Base-by-base conservation (phyloP, 1,140 invertebrate genomes). In the Monomorium pharaonis region DNA sequence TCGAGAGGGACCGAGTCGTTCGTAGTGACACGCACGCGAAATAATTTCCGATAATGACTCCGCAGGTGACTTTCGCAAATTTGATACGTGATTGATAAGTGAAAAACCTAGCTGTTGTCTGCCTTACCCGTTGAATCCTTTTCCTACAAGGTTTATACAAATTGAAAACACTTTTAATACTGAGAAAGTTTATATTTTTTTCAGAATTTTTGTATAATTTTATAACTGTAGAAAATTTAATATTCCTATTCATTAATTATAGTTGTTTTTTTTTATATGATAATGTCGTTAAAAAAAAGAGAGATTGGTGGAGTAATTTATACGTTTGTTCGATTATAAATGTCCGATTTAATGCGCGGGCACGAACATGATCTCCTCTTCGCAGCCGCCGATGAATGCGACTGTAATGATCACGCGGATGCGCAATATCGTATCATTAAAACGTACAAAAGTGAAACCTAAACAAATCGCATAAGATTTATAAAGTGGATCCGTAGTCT, bases 341-440 rank as follows among this genome's bases (percentile, higher is more conserved):
- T 72, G 60, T 33, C 14, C 65, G 65, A 56, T 72, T 81, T 72
- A 72, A 81, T 51, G 63, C 21, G 30, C 33, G 18, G 51, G 30
- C 27, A 14, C 58, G 75, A 30, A n/a, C 37, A 33, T 5, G 37
- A 18, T 58, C 74, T 44, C 16, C 42, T 77, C 56, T 62, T 62
- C 33, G 58, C 74, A 21, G 42, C 24, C 18, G 74, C 7, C 69
- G 16, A 72, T 49, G 69, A 72, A 72, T 72, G 69, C 69, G 24
- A 44, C 33, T 70, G 5, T 63, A 70, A 56, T 24, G 78, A 81
- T 81, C 78, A 72, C 65, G 78, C 78, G 78, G 72, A 56, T 70
- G 44, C 65, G 78, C 78, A 70, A 81, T 72, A 81, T 70, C 67
- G 49, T 37, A 44, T 81, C 78, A 70, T 81, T 81, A 81, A 81